Percentiles rank a stretch among this genome's conserved stretches.
Conservation (phyloP, 1,140 invertebrate species). For the Pseudomyrmex pallidus region DNA sequence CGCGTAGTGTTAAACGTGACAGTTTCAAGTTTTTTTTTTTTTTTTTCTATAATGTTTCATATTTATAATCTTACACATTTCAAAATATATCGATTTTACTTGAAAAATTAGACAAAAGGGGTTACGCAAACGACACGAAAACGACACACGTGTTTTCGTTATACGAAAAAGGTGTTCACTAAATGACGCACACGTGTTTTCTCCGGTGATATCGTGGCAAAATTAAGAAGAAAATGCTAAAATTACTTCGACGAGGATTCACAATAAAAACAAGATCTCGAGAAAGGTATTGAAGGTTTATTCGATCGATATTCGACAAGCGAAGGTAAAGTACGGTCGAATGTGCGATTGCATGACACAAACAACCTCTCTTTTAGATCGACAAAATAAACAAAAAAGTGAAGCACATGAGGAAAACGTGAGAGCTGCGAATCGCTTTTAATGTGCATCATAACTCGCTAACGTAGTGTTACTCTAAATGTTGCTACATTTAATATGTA, state of each 20-base stretch:
- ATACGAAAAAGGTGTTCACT: not conserved
- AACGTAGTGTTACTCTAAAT: conserved; percentile 73
- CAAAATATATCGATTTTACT: not conserved
- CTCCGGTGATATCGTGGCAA: not conserved
- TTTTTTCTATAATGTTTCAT: not conserved
- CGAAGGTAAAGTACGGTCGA: not conserved
- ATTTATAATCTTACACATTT: not conserved
- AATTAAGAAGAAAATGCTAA: conserved; percentile 34
- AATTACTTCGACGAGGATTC: conserved; percentile 13
- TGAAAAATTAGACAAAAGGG: not conserved
- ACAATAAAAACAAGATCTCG: not conserved
- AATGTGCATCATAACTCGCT: conserved; percentile 74
- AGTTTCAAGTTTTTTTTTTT: no score
- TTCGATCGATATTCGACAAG: conserved; percentile 31
- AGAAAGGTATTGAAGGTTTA: not conserved
- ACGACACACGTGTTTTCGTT: not conserved
- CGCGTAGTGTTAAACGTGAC: not conserved
- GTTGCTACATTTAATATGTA: conserved; percentile 70
- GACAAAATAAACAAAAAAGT: not conserved
- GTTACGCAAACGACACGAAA: not conserved
- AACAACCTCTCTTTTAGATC: conserved; percentile 22
- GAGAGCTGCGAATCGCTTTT: conserved; percentile 69
- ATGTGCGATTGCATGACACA: conserved; percentile 31
- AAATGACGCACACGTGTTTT: not conserved
- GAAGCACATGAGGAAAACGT: conserved; percentile 2